Evolutionary conservation across 2,888 invertebrate species (phyloP).

Genomic region (Actias luna): DNA sequence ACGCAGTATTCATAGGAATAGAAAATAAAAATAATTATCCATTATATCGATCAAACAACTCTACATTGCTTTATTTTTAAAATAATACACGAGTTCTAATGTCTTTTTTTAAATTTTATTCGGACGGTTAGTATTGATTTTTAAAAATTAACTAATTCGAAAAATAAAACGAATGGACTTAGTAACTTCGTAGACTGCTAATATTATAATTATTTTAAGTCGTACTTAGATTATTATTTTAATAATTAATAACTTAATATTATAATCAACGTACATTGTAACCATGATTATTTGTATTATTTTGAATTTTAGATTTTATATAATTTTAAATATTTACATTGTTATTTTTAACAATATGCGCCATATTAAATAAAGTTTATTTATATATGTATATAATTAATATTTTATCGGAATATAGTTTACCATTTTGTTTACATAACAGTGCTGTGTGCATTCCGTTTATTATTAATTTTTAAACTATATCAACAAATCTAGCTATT

Average conservation of each 20-base stretch:
- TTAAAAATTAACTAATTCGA: neutral
- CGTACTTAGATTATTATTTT: conserved; percentile 15
- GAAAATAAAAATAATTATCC: neutral
- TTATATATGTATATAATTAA: too few relatives aligned
- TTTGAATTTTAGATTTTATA: neutral
- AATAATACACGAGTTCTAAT: neutral
- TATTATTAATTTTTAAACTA: neutral
- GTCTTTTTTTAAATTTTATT: neutral
- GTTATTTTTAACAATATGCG: conserved; percentile 4
- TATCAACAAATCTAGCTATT: neutral
- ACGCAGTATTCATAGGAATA: conserved; percentile 1
- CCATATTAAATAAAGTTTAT: conserved; percentile 14
- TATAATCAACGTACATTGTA: conserved; percentile 1
- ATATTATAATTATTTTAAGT: conserved; percentile 13
- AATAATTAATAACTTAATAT: conserved; percentile 5
- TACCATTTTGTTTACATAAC: neutral
- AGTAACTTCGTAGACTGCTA: conserved; percentile 12
- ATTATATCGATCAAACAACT: neutral
- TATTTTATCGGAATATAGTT: neutral
- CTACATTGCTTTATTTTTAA: neutral
- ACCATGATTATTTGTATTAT: conserved; percentile 10
- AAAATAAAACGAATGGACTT: neutral
- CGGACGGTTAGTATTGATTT: neutral
- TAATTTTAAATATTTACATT: conserved; percentile 8
- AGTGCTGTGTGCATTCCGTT: neutral